phyloP scores from a whole-genome alignment of 2,797 vertebrate species.

The Cirrhinus mrigala region DNA sequence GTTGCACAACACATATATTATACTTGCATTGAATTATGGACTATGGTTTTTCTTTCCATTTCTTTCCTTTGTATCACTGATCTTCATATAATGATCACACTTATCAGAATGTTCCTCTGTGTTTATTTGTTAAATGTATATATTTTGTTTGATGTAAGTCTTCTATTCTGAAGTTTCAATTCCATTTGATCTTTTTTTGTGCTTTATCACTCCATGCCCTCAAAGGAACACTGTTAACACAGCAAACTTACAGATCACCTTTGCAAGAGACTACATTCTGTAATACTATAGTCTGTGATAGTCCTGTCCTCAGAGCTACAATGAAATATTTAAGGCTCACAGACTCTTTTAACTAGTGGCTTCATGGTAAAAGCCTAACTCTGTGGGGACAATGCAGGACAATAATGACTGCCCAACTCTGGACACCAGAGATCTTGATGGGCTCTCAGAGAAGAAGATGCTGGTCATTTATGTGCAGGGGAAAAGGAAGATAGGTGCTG shows the following conservation, averaged over 20 bases:
- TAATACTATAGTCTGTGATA: conserved; percentile 64
- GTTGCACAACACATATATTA: conserved; percentile 65
- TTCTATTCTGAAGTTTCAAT: conserved; percentile 8
- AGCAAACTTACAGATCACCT: conserved; percentile 11
- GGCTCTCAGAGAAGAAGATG: conserved; percentile 58
- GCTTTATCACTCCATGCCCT: not conserved
- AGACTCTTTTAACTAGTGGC: conserved; percentile 56
- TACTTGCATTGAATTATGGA: conserved; percentile 9
- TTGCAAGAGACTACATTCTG: conserved; percentile 26
- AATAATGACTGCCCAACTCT: conserved; percentile 47
- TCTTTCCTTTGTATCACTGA: conserved; percentile 54
- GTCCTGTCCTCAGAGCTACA: conserved; percentile 26
- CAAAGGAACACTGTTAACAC: not conserved
- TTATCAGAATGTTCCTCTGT: not conserved
- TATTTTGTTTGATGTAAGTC: not conserved
- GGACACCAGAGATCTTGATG: not conserved
- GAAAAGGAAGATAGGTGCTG: conserved; percentile 7
- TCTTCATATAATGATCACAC: conserved; percentile 19
- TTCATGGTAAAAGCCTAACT: conserved; percentile 58
- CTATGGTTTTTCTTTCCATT: conserved; percentile 36
- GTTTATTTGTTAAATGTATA: not conserved
- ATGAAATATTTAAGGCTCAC: conserved; percentile 87
- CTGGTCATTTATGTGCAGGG: conserved; percentile 66
- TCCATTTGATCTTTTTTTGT: conserved; percentile 6
- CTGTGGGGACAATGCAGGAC: conserved; percentile 46